phyloP scores from a whole-genome alignment of 2,888 invertebrate genomes.

The Tortricodes alternella region DNA sequence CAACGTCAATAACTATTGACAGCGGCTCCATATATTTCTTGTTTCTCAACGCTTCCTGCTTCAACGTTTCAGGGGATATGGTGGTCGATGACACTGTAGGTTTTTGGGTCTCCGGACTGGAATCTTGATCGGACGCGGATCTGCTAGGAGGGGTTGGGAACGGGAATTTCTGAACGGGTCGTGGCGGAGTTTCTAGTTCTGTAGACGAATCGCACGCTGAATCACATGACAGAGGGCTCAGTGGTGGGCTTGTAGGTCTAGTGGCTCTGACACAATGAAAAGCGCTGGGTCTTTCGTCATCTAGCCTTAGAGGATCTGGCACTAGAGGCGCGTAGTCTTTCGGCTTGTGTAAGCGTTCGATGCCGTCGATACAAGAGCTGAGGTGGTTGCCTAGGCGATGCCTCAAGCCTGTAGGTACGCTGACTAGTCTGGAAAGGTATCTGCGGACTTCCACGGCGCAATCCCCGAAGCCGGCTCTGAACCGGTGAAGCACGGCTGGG shows the following conservation, averaged over 20 bases:
- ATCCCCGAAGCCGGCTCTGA: conserved; percentile 93
- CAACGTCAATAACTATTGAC: conserved; percentile 76
- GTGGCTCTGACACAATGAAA: conserved; percentile 70
- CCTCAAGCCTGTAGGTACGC: conserved; percentile 81
- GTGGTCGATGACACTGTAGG: conserved; percentile 81
- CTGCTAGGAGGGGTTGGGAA: conserved; percentile 84
- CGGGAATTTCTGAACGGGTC: conserved; percentile 67
- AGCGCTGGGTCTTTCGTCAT: conserved; percentile 71
- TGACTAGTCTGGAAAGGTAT: conserved; percentile 86
- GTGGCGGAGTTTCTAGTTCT: conserved; percentile 77
- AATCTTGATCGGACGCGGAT: conserved; percentile 81
- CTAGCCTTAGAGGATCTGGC: conserved; percentile 78
- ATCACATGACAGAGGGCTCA: conserved; percentile 88
- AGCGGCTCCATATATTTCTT: conserved; percentile 74
- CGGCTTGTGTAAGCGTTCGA: conserved; percentile 57
- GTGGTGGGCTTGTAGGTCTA: conserved; percentile 84
- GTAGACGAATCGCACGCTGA: conserved; percentile 86
- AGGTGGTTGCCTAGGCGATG: conserved; percentile 86
- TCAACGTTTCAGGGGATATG: conserved; percentile 70
- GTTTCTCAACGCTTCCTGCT: conserved; percentile 59
- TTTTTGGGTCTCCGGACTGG: conserved; percentile 77
- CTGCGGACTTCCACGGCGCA: conserved; percentile 92
- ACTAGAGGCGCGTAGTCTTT: conserved; percentile 79
- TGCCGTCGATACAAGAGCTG: conserved; percentile 85
- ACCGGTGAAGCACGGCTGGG: conserved; percentile 91